These are phyloP conservation scores for Notiomystis cincta DNA, from an alignment of 2,113 vertebrate species.

Conservation along the genomic window DNA sequence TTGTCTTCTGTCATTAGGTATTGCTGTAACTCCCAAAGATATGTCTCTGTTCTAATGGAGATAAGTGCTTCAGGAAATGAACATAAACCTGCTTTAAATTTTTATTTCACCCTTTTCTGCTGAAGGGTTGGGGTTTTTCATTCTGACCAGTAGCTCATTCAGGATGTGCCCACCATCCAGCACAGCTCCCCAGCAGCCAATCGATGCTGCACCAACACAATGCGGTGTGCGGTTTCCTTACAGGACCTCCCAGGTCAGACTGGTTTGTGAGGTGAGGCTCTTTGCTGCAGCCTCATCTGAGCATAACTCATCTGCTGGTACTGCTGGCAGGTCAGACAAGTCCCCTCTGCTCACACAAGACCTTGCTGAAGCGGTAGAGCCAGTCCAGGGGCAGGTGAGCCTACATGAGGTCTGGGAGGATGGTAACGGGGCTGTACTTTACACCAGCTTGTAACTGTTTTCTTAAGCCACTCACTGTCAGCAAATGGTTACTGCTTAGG, in stretches of 20 bases:
- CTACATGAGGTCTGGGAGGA: not conserved
- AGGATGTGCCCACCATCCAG: not conserved
- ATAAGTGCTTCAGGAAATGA: slow-evolving; percentile 47
- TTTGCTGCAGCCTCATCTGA: not conserved
- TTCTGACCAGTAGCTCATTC: slow-evolving; percentile 24
- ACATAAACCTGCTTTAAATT: slow-evolving; percentile 27
- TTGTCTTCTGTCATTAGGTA: not conserved
- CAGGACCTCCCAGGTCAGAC: not conserved
- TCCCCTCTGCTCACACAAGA: not conserved
- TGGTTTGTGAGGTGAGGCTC: not conserved
- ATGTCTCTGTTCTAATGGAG: slow-evolving; percentile 52
- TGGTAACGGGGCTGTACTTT: accelerated
- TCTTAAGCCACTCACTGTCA: not conserved
- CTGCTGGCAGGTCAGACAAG: not conserved
- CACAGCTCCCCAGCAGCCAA: not conserved
- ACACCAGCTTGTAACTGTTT: not conserved
- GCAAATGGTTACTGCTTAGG: not conserved
- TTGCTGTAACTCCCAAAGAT: not conserved
- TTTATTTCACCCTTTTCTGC: slow-evolving; percentile 44
- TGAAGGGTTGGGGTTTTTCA: not conserved
- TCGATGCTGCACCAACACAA: not conserved
- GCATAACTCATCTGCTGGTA: not conserved
- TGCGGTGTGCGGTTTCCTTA: not conserved
- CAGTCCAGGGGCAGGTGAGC: not conserved
- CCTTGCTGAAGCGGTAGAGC: not conserved